Evolutionary conservation across 1,140 invertebrate genomes (phyloP).

Genomic region (Doryteuthis pealeii): DNA sequence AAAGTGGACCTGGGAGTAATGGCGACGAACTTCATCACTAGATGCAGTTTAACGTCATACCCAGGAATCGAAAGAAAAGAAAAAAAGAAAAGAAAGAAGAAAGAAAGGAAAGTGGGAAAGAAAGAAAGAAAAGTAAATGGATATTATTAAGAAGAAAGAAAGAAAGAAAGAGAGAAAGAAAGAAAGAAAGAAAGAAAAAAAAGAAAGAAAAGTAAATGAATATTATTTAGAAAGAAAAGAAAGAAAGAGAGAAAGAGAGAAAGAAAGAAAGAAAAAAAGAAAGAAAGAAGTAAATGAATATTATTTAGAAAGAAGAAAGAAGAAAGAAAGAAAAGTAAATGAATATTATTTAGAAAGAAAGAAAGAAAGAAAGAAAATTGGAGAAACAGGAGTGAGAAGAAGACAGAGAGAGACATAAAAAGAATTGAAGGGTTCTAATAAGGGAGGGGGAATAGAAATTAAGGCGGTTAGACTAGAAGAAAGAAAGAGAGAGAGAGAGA

Average conservation of each 20-base stretch:
- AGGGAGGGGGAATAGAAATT: background rate
- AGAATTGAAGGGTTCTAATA: background rate
- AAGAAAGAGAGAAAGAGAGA: slow-evolving; percentile 2
- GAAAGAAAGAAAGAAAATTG: background rate
- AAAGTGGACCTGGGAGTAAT: too few species aligned
- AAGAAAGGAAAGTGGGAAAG: background rate
- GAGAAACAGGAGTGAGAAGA: background rate
- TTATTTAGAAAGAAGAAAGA: too few species aligned
- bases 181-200: slow-evolving; percentile 9
- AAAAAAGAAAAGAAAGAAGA: background rate
- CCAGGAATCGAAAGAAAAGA: too few species aligned
- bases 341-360: background rate
- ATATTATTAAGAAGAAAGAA: slow-evolving; percentile 7
- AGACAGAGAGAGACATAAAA: too few species aligned
- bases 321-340: slow-evolving; percentile 1
- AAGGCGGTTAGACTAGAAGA: background rate
- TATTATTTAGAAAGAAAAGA: background rate
- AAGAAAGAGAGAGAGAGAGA: background rate
- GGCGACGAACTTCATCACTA: too few species aligned
- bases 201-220: slow-evolving; percentile 11
- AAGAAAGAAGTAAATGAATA: too few species aligned
- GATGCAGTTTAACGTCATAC: too few species aligned
- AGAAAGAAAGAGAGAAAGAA: background rate
- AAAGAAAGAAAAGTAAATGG: slow-evolving; percentile 4
- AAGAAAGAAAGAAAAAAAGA: background rate